Evolutionary conservation across 92 coral and sea anemone species (phyloP), one percentile per base, ranked within the genome.

Genomic region (Hydrozoanthus gracilis): DNA sequence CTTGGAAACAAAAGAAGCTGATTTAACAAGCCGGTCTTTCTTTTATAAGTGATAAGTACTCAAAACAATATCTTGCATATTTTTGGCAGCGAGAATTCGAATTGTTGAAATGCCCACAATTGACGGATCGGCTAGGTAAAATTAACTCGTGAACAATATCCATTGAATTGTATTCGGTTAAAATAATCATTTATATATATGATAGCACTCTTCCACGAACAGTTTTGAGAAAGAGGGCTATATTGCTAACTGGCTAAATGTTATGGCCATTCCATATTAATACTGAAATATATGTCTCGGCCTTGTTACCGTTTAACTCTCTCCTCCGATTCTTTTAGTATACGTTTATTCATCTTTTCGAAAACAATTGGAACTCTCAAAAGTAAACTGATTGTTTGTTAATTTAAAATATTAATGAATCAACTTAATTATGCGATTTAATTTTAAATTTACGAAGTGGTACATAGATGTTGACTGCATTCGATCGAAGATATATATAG

Each of bases 51-150:
- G 50, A 79, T 44, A 35, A 44, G 71, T 68, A 44, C 71, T 60
- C 71, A 46, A 79, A 64, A 44, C 8, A n/a, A 4, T 18, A 39
- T 46, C 7, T 16, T 16, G 62, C 11, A 3, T 11, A 2, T 76
- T 47, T 79, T 8, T 0, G 13, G 44, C 3, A 17, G 44, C 72
- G 44, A 73, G 54, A 61, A 79, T 55, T 79, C 13, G 67, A 17
- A 54, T 51, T 61, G 60, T 73, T 18, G 67, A 17, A 54, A 65
- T 61, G 60, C 85, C 85, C 85, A 64, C 5, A 46, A 65, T 17
- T 39, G 49, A 65, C 44, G n/a, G 8, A 48, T 11, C 2, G 15
- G 52, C n/a, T 46, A 0, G 7, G 12, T 6, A 58, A 58, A 64
- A 46, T 62, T 6, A 62, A 48, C 58, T 64, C 73, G 69, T 47